A percentile compares a stretch with the other conserved stretches of the same genome.
These are phyloP conservation scores for Actias luna DNA, from an alignment of 2,888 invertebrate genomes.

Conservation along the genomic window DNA sequence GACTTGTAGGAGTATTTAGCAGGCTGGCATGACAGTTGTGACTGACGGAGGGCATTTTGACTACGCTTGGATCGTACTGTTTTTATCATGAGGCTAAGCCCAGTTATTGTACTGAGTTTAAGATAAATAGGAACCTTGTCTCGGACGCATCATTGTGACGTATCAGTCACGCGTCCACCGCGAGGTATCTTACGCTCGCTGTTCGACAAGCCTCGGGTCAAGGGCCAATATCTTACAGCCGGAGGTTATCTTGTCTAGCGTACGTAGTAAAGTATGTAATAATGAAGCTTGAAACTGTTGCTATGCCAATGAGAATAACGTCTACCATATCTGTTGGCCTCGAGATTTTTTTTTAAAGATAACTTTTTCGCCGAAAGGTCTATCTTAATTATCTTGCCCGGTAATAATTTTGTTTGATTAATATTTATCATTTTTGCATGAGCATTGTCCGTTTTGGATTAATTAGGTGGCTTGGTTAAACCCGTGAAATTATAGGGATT, in stretches of 20 bases:
- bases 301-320: background rate
- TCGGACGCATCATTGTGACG: background rate
- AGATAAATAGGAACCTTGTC: slow-evolving; percentile 8
- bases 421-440: background rate
- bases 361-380: background rate
- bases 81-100: too few relatives aligned
- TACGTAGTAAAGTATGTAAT: slow-evolving; percentile 11
- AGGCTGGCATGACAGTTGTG: too few relatives aligned
- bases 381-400: background rate
- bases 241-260: background rate
- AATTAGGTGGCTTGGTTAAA: background rate
- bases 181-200: background rate
- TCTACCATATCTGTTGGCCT: background rate
- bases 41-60: too few relatives aligned
- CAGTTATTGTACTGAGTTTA: too few relatives aligned
- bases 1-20: too few relatives aligned
- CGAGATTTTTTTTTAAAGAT: background rate
- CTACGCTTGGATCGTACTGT: too few relatives aligned
- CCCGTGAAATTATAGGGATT: too few relatives aligned
- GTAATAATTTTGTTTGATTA: background rate
- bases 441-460: background rate
- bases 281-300: background rate
- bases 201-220: background rate
- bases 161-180: background rate
- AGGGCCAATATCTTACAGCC: background rate